Conservation (phyloP, 2,113 vertebrate species). For the Atlantisia rogersi region DNA sequence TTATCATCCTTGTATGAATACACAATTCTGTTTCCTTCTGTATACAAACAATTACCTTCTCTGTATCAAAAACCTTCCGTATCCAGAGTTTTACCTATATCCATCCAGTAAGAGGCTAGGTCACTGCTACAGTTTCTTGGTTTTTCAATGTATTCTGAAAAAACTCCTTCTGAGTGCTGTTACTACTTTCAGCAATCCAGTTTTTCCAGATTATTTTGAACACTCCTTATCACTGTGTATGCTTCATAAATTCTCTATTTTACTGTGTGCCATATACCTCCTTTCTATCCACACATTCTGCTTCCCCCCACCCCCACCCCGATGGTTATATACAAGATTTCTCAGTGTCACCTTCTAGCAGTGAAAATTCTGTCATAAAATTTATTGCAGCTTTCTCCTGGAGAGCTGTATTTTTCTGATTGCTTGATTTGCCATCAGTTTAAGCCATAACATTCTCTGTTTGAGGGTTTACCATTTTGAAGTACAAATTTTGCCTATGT, state of each 20-base stretch:
- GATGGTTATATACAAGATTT: not conserved
- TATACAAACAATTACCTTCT: not conserved
- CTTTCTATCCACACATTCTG: not conserved
- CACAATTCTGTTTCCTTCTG: not conserved
- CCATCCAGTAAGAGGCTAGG: not conserved
- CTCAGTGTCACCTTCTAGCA: not conserved
- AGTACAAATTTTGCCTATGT: not conserved
- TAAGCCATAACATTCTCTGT: not conserved
- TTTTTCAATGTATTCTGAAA: not conserved
- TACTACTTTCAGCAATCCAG: constrained; percentile 12
- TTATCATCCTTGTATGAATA: not conserved
- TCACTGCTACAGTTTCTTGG: not conserved
- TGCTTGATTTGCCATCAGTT: not conserved
- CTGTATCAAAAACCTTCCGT: not conserved
- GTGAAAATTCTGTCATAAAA: not conserved
- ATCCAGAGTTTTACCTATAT: not conserved
- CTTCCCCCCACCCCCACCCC: accelerated
- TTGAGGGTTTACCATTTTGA: not conserved
- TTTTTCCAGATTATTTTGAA: constrained; percentile 26
- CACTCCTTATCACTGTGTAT: not conserved
- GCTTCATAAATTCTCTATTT: constrained; percentile 34
- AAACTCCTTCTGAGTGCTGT: not conserved
- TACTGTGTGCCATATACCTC: not conserved
- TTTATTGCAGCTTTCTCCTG: not conserved
- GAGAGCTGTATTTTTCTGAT: not conserved